Conservation (phyloP, 2,113 vertebrate species). For the Microcebus jonahi region DNA sequence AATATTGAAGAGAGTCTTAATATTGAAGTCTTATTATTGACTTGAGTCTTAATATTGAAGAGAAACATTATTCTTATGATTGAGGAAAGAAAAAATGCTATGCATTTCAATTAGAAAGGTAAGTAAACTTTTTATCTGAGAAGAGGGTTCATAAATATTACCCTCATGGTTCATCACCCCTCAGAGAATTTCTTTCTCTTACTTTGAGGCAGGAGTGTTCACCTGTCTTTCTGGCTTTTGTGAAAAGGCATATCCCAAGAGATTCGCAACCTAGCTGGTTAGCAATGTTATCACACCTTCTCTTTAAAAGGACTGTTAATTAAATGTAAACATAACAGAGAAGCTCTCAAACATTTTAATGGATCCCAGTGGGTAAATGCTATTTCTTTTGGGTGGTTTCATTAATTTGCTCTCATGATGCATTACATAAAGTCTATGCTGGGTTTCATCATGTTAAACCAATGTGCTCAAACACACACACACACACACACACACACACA, state of each 20-base stretch:
- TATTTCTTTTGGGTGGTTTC: conserved; percentile 55
- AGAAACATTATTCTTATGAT: conserved; percentile 21
- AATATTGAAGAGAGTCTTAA: conserved; percentile 18
- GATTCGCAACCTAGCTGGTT: conserved; percentile 26
- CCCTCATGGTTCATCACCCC: neutral
- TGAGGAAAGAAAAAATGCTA: neutral
- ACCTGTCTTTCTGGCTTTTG: neutral
- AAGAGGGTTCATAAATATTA: neutral
- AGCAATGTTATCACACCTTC: conserved; percentile 7
- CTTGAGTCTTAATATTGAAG: neutral
- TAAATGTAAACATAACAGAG: conserved; percentile 60
- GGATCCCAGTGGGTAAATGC: neutral
- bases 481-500: neutral
- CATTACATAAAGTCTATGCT: conserved; percentile 39
- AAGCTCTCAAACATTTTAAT: conserved; percentile 65
- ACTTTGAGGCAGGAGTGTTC: neutral
- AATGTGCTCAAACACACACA: neutral
- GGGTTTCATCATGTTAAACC: conserved; percentile 63
- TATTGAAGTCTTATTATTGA: no score
- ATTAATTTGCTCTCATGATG: conserved; percentile 53
- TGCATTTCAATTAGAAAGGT: conserved; percentile 41
- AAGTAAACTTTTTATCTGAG: conserved; percentile 5
- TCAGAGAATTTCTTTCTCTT: conserved; percentile 18
- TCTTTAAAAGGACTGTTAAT: conserved; percentile 66
- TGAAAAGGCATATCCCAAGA: conserved; percentile 28